Percentiles rank a stretch among this genome's conserved stretches.
These are phyloP conservation scores for Clavelina lepadiformis DNA, from an alignment of 23 tunicate genomes.

Conservation along the genomic window DNA sequence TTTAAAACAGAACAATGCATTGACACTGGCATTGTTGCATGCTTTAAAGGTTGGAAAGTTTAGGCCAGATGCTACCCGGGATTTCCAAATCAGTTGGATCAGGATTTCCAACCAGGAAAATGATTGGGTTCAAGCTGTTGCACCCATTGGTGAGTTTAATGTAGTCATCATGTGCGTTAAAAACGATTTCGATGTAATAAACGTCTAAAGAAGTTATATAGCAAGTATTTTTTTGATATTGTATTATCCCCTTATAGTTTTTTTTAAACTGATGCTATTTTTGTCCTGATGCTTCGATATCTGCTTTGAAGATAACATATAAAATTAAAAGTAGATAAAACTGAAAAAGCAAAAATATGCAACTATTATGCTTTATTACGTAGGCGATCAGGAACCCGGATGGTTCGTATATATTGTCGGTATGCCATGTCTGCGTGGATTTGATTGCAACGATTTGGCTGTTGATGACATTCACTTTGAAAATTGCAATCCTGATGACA, in stretches of 20 bases:
- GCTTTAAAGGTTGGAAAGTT: conserved; percentile 40
- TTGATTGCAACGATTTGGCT: conserved; percentile 84
- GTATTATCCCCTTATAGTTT: too few relatives aligned
- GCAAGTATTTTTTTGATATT: too few relatives aligned
- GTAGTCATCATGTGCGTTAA: too few relatives aligned
- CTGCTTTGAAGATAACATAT: too few relatives aligned
- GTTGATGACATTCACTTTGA: conserved; percentile 64
- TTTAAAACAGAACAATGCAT: not conserved
- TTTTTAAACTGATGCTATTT: too few relatives aligned
- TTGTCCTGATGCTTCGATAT: too few relatives aligned
- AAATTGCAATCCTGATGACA: conserved; percentile 53
- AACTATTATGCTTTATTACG: not conserved
- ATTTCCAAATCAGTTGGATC: conserved; percentile 41
- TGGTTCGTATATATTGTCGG: conserved; percentile 55
- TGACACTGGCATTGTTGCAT: not conserved
- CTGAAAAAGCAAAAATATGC: too few relatives aligned
- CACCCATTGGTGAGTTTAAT: conserved; percentile 36
- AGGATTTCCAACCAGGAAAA: conserved; percentile 63
- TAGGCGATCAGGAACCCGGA: conserved; percentile 73
- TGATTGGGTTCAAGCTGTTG: conserved; percentile 50
- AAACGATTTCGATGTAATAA: too few relatives aligned
- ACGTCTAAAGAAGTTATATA: too few relatives aligned
- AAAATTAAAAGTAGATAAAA: too few relatives aligned
- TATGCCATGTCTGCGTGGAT: conserved; percentile 67
- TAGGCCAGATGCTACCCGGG: conserved; percentile 31